phyloP scores from a whole-genome alignment of 2,113 vertebrate species.

The Gallinago jamesoni region DNA sequence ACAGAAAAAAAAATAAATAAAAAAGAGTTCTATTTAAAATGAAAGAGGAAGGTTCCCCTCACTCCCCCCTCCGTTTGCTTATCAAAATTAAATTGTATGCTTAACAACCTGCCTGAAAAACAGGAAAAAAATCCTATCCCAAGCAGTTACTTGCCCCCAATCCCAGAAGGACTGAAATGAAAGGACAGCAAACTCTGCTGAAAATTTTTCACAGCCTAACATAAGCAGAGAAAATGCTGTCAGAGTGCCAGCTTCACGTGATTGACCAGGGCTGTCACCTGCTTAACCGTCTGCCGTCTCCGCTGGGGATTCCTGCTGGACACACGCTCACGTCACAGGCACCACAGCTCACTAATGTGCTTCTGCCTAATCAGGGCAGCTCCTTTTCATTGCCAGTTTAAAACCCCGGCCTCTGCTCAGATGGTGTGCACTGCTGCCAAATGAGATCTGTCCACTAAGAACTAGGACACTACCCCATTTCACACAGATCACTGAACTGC shows the following conservation, averaged over 20 bases:
- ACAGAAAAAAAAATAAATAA: neutral
- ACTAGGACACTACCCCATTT: neutral
- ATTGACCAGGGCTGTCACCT: neutral
- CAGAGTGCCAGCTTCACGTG: neutral
- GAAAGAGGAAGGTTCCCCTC: neutral
- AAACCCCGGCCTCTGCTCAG: neutral
- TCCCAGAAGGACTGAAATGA: neutral
- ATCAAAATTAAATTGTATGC: neutral
- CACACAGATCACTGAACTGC: neutral
- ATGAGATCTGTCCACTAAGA: neutral
- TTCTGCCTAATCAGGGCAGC: neutral
- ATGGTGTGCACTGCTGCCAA: neutral
- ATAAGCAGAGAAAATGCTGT: neutral
- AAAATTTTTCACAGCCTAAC: neutral
- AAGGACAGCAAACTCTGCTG: neutral
- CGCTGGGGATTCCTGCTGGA: neutral
- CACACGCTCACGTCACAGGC: neutral
- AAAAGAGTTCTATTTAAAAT: neutral
- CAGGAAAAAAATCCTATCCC: neutral
- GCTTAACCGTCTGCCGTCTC: neutral
- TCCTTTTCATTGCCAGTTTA: neutral
- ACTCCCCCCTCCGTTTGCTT: neutral
- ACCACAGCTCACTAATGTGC: rapidly evolving
- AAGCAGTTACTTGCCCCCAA: neutral
- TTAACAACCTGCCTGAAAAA: neutral